Evolutionary conservation across 35 echinoderm and acorn worm genomes (phyloP), one percentile per base, ranked within the genome.

Genomic region (Diadema setosum): DNA sequence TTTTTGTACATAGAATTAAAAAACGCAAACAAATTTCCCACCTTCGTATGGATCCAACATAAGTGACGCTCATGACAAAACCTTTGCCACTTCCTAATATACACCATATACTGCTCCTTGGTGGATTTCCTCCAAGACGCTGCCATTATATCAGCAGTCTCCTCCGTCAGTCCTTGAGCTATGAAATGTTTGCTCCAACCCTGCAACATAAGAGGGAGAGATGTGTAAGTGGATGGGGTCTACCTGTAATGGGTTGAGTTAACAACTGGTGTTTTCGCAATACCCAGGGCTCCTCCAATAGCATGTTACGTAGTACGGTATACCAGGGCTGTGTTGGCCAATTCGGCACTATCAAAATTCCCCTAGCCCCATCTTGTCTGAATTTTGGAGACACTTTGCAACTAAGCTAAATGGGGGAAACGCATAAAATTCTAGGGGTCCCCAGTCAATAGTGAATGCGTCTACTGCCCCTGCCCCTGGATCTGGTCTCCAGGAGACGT

Each of bases 401-500:
- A 91, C 45, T 24, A 70, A 58, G 82, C 42, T 48, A 69, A 82
- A 24, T 43, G 61, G 5, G 27, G 61, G 52, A 36, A 84, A 42
- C 41, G 48, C 11, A 81, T 41, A 44, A 49, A 83, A 14, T 88
- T n/a, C 30, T 17, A 88, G 49, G 18, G 18, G 29, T 32, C 42
- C 49, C 94, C 94, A 97, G 45, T 93, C 61, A 70, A 90, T 39
- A 24, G 39, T 88, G 39, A 93, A 89, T 25, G 81, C 94, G 80
- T 97, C 94, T 46, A 97, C 81, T 57, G 74, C 86, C 42, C 75
- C 65, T 34, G 90, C 90, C 16, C 46, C 16, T 43, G 91, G 94
- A 61, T 97, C 86, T 11, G 90, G 90, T 75, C 84, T 82, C 95
- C 95, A 97, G 20, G 95, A 89, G 18, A 83, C 84, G 86, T 90